Percentiles rank a stretch among this genome's conserved stretches.
Conservation (phyloP, 2,888 invertebrate species). For the Peribatodes rhomboidaria region DNA sequence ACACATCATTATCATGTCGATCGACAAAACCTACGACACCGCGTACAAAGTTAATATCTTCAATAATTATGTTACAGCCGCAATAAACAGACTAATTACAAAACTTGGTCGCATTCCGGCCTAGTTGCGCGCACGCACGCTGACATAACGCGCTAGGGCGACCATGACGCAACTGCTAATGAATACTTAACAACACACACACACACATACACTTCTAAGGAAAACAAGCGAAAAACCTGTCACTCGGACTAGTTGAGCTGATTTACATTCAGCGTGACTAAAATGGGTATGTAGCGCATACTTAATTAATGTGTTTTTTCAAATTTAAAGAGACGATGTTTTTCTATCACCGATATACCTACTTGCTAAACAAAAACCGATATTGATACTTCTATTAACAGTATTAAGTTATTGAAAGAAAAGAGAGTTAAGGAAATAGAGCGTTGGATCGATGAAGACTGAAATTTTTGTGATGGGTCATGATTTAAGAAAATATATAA, state of each 20-base stretch:
- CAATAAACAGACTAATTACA: conserved; percentile 63
- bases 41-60: conserved; percentile 35
- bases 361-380: too few species aligned
- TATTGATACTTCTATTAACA: too few species aligned
- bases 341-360: too few species aligned
- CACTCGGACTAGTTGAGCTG: conserved; percentile 21
- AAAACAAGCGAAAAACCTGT: conserved; percentile 30
- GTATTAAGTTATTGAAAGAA: too few species aligned
- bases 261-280: conserved; percentile 35
- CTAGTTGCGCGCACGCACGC: conserved; percentile 54
- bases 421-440: too few species aligned
- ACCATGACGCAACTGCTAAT: conserved; percentile 54
- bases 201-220: conserved; percentile 37
- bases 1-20: conserved; percentile 15
- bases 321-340: not conserved
- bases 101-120: conserved; percentile 64
- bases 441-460: too few species aligned
- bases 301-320: not conserved
- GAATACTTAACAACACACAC: too few species aligned
- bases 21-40: conserved; percentile 26
- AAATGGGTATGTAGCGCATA: conserved; percentile 31
- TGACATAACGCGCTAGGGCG: conserved; percentile 60
- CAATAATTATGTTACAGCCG: conserved; percentile 52
- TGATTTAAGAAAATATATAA: not conserved
- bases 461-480: too few species aligned